Percentiles rank a stretch among this genome's conserved stretches.
These are phyloP conservation scores for Battus philenor DNA, from an alignment of 1,140 invertebrate genomes.

Conservation along the genomic window DNA sequence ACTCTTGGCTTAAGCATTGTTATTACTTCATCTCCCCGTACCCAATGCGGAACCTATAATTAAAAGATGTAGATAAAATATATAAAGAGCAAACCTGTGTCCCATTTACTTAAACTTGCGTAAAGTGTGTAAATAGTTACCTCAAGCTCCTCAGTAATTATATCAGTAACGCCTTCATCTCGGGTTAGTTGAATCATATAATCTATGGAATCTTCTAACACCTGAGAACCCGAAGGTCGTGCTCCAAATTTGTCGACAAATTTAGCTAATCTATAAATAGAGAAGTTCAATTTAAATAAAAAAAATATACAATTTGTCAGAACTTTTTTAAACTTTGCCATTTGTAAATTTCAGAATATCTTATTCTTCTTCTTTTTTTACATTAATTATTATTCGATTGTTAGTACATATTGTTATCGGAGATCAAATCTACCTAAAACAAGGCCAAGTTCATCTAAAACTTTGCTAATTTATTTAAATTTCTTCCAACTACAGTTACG, in stretches of 20 bases:
- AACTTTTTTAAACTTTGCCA: too few species aligned
- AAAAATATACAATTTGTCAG: too few species aligned
- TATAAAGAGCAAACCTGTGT: too few species aligned
- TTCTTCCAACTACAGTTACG: too few species aligned
- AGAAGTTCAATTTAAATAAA: too few species aligned
- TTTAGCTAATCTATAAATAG: constrained; percentile 76
- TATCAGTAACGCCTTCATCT: constrained; percentile 30
- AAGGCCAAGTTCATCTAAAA: too few species aligned
- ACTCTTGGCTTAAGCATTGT: constrained; percentile 77
- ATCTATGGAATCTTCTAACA: constrained; percentile 83
- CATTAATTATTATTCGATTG: too few species aligned
- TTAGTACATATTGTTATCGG: too few species aligned
- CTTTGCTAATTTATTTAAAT: too few species aligned
- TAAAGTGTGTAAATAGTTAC: constrained; percentile 19
- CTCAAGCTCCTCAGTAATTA: constrained; percentile 43
- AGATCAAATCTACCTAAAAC: too few species aligned
- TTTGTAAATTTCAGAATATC: too few species aligned
- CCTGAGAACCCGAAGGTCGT: constrained; percentile 79
- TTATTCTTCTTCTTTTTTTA: too few species aligned
- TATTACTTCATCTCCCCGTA: constrained; percentile 79
- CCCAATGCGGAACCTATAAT: constrained; percentile 55
- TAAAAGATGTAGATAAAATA: constrained; percentile 13
- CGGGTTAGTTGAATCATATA: constrained; percentile 79
- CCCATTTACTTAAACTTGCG: neutral
- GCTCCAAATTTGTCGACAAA: constrained; percentile 86